A percentile compares a stretch with the other conserved stretches of the same genome.
phyloP scores from a whole-genome alignment of 2,888 invertebrate genomes.

The Cerastis leucographa region DNA sequence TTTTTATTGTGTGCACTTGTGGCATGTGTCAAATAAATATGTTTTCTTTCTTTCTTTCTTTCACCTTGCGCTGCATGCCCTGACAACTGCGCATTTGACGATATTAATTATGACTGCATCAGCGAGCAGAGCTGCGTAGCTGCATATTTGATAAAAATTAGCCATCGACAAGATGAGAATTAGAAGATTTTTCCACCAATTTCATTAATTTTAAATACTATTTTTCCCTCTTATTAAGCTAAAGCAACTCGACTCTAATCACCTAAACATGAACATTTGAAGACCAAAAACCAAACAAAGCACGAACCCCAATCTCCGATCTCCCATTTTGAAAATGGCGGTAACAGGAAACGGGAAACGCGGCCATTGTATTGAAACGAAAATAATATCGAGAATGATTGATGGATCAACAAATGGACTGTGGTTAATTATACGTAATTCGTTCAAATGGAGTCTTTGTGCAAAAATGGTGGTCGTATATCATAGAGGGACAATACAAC shows the following conservation, averaged over 20 bases:
- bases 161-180: no score
- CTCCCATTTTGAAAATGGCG: conserved; percentile 59
- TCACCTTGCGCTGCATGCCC: no score
- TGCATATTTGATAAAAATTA: no score
- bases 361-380: conserved; percentile 54
- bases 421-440: conserved; percentile 63
- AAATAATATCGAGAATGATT: conserved; percentile 61
- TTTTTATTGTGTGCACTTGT: no score
- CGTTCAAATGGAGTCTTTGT: conserved; percentile 61
- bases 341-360: conserved; percentile 49
- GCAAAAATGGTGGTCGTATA: conserved; percentile 44
- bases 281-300: conserved; percentile 38
- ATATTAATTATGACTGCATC: no score
- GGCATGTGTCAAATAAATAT: no score
- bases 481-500: conserved; percentile 40
- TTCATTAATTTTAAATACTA: not conserved
- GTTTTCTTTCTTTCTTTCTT: no score
- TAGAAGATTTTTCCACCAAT: not conserved
- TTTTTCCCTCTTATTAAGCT: not conserved
- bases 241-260: conserved; percentile 15
- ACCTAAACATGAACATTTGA: conserved; percentile 24
- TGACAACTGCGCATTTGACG: no score
- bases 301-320: conserved; percentile 46
- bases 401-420: conserved; percentile 61
- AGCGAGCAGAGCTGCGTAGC: no score